Evolutionary conservation across 1,140 invertebrate genomes (phyloP).

Genomic region (Cyrtorhinus lividipennis): DNA sequence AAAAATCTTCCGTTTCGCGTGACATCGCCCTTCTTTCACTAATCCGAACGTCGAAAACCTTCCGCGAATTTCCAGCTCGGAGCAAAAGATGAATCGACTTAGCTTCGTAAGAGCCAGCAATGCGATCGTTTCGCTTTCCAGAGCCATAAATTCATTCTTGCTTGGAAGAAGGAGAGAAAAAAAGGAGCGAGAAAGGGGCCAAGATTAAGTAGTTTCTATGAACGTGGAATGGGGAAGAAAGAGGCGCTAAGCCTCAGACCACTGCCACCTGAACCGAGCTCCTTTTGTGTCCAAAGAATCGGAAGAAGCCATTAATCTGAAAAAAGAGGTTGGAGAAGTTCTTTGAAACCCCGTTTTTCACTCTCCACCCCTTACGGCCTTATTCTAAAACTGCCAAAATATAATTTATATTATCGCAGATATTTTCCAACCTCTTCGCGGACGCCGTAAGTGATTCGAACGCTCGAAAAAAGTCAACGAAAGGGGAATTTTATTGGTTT

Average conservation of each 20-base stretch:
- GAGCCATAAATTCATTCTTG: not conserved
- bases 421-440: too few relatives aligned
- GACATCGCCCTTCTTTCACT: too few relatives aligned
- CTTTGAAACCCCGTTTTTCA: not conserved
- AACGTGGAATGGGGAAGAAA: not conserved
- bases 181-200: not conserved
- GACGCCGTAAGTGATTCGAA: too few relatives aligned
- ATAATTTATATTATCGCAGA: not conserved
- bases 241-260: not conserved
- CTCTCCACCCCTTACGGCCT: not conserved
- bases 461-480: too few relatives aligned
- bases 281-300: conserved; percentile 5
- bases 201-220: not conserved
- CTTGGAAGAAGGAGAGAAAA: not conserved
- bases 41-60: not conserved
- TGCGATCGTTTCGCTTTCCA: not conserved
- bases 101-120: not conserved
- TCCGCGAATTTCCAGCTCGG: not conserved
- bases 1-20: too few relatives aligned
- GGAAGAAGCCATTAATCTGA: not conserved
- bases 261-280: not conserved
- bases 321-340: not conserved
- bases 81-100: not conserved
- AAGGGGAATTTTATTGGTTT: not conserved
- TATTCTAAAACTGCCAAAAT: not conserved